Conservation (phyloP, 1,140 invertebrate species). For the Lordiphosa collinella region DNA sequence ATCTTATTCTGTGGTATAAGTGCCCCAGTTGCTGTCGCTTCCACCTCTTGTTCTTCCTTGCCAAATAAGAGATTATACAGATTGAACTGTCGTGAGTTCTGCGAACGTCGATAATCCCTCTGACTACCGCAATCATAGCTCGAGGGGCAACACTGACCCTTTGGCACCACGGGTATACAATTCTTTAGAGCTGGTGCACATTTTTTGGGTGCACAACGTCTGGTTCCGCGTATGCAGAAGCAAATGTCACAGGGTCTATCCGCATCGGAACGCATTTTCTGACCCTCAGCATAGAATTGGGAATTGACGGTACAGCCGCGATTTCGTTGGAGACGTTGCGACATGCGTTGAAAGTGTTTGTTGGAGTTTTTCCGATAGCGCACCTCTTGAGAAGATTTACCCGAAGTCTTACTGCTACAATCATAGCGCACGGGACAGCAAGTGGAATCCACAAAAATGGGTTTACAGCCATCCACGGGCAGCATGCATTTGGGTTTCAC, state of each 20-base stretch:
- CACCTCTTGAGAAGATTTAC: constrained; percentile 71
- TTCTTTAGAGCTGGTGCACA: constrained; percentile 87
- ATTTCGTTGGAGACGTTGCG: constrained; percentile 65
- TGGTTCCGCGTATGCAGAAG: constrained; percentile 88
- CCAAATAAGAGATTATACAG: constrained; percentile 74
- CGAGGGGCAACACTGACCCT: constrained; percentile 90
- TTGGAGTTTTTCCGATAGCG: constrained; percentile 63
- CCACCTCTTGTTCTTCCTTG: constrained; percentile 56
- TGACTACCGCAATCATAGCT: constrained; percentile 89
- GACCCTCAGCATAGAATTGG: constrained; percentile 85
- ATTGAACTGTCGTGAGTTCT: constrained; percentile 74
- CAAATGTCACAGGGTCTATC: constrained; percentile 87
- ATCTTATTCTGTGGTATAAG: constrained; percentile 36
- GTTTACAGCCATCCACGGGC: constrained; percentile 87
- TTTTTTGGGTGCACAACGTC: constrained; percentile 87
- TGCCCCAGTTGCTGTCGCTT: constrained; percentile 18
- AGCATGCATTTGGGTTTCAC: constrained; percentile 90
- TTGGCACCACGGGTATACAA: constrained; percentile 87
- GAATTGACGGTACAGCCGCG: constrained; percentile 84
- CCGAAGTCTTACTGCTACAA: constrained; percentile 82
- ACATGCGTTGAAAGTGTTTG: constrained; percentile 74
- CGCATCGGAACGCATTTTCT: constrained; percentile 84
- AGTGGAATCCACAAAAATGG: constrained; percentile 85
- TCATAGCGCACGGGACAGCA: constrained; percentile 93
- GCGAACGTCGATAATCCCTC: constrained; percentile 47